Conservation (phyloP, 1,140 invertebrate species). For the Manduca sexta region DNA sequence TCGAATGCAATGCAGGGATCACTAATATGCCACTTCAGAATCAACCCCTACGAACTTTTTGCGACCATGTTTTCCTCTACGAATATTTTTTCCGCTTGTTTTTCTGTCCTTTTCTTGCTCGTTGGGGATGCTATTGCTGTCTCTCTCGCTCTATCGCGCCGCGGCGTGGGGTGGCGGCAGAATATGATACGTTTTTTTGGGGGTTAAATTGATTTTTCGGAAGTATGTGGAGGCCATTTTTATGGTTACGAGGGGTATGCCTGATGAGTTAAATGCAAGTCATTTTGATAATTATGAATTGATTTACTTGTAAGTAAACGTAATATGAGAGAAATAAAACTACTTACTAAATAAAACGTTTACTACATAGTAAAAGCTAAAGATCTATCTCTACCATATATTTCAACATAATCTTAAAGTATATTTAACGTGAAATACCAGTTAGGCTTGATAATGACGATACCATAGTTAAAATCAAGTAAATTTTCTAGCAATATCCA, state of each 20-base stretch:
- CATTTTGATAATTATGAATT: not conserved
- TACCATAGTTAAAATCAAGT: too few species aligned
- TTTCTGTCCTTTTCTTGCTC: constrained; percentile 25
- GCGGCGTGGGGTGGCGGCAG: constrained; percentile 45
- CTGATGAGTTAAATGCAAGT: not conserved
- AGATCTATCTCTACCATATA: too few species aligned
- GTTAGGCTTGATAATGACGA: too few species aligned
- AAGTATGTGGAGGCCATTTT: constrained; percentile 59
- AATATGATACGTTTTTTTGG: constrained; percentile 67
- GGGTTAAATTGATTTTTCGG: constrained; percentile 67
- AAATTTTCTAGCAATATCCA: too few species aligned
- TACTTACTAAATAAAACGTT: not conserved
- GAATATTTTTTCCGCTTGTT: constrained; percentile 58
- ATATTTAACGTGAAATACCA: too few species aligned
- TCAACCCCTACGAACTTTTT: constrained; percentile 58
- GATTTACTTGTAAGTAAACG: not conserved
- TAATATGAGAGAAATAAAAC: not conserved
- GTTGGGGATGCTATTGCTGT: constrained; percentile 9
- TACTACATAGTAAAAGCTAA: not conserved
- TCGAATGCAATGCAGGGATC: constrained; percentile 48
- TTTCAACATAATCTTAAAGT: too few species aligned
- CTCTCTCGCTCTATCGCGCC: constrained; percentile 36
- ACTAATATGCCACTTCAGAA: constrained; percentile 62
- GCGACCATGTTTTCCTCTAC: constrained; percentile 64
- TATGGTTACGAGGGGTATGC: not conserved